Conservation (phyloP, 2,113 vertebrate genomes). For the Paralichthys olivaceus region DNA sequence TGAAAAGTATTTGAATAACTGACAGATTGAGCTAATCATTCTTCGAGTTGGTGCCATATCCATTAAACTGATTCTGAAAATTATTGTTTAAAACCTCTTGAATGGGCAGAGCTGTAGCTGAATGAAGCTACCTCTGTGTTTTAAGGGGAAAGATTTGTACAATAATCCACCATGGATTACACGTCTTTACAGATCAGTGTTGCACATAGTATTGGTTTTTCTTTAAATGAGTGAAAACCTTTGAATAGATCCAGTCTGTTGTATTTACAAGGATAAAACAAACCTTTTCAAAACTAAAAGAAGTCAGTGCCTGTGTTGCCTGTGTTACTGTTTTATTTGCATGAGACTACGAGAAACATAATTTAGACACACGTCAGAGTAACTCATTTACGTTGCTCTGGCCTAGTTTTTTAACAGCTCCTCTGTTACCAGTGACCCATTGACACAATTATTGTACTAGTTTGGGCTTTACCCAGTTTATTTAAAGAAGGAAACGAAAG, state of each 20-base stretch:
- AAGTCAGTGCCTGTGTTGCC: no score
- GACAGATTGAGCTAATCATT: neutral
- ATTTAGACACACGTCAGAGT: neutral
- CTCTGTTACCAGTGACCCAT: neutral
- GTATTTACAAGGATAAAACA: no score
- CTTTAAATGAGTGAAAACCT: no score
- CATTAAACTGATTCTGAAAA: slow-evolving; percentile 16
- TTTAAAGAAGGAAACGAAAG: neutral
- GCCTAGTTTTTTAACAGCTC: slow-evolving; percentile 3
- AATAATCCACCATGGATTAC: neutral
- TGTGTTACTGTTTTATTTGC: neutral
- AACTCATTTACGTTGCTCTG: neutral
- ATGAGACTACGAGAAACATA: neutral
- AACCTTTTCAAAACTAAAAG: no score
- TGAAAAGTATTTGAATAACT: no score
- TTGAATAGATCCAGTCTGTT: no score
- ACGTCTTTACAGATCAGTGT: neutral
- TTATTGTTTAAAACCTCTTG: neutral
- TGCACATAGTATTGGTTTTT: neutral
- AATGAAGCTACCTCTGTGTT: neutral
- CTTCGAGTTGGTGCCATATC: neutral
- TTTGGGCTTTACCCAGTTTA: neutral
- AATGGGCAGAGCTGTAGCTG: neutral
- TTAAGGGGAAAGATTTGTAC: neutral
- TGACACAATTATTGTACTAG: slow-evolving; percentile 4